A percentile compares a stretch with the other conserved stretches of the same genome.
phyloP scores from a whole-genome alignment of 1,140 invertebrate genomes.

The Drosophila seguyi region DNA sequence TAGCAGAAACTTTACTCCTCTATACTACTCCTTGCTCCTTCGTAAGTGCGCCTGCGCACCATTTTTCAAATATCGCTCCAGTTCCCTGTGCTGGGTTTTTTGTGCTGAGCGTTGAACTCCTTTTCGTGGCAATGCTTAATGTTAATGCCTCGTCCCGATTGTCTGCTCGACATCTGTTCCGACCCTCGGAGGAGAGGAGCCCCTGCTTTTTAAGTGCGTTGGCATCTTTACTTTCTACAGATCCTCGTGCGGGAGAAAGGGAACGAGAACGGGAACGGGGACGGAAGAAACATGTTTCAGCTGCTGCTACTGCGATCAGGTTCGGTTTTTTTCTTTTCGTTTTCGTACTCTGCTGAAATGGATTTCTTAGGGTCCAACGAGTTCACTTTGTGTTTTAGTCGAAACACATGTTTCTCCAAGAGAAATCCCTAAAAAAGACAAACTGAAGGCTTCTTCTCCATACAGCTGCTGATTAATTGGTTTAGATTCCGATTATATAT shows the following conservation, averaged over 20 bases:
- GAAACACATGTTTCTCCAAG: conserved; percentile 71
- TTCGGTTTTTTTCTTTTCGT: conserved; percentile 41
- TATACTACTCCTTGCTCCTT: background rate
- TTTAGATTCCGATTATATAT: conserved; percentile 63
- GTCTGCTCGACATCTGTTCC: conserved; percentile 80
- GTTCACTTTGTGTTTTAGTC: conserved; percentile 53
- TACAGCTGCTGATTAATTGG: conserved; percentile 72
- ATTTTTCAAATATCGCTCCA: conserved; percentile 72
- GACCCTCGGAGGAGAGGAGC: conserved; percentile 35
- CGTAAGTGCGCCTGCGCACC: conserved; percentile 62
- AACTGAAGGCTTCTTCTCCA: background rate
- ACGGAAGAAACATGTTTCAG: conserved; percentile 74
- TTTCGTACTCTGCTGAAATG: conserved; percentile 37
- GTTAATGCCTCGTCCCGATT: conserved; percentile 50
- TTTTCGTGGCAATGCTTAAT: conserved; percentile 55
- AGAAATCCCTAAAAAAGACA: conserved; percentile 13
- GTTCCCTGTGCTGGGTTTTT: conserved; percentile 30
- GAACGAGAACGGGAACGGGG: conserved; percentile 5
- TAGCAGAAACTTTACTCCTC: conserved; percentile 30
- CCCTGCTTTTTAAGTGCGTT: conserved; percentile 60
- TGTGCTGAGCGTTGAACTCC: conserved; percentile 60
- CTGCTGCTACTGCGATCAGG: conserved; percentile 70
- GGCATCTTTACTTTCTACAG: conserved; percentile 77
- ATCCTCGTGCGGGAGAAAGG: conserved; percentile 14
- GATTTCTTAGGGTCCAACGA: conserved; percentile 49